Base-by-base conservation (phyloP, 2,888 invertebrate species). In the Limnephilus lunatus region DNA sequence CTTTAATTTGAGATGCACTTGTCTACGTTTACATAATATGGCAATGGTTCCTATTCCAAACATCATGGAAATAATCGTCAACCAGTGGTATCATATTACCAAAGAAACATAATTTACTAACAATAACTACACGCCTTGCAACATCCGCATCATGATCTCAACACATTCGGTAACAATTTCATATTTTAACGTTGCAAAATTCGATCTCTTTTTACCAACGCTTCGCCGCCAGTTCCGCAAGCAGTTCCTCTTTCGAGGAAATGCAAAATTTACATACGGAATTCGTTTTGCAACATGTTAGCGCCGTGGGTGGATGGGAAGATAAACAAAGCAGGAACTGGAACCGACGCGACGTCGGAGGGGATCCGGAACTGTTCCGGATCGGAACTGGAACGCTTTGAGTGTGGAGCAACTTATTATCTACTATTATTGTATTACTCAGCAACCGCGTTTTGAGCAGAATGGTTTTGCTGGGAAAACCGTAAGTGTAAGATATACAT, bases 271-370 rank as follows among this genome's bases (percentile, higher is more conserved):
- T 83, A 83, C 83, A 83, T 35, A 83, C 83, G 19, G 35, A 83
- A 83, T 83, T 35, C 83, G 39, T 39, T 83, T 39, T 4, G 83
- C 35, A 83, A 83, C 83, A 83, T 83, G 83, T 83, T 83, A 83
- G 19, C 35, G 83, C 35, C 39, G 35, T 83, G n/a, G 39, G 68
- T 68, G 68, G 35, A 83, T 83, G 83, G 83, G 83, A 68, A 83
- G 83, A 83, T 35, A 83, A 83, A 83, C 83, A 83, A 83, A 83
- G 35, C 83, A 11, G 39, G 68, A 68, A 68, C 68, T 25, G 68
- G 68, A 68, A 68, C 68, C 68, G 68, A 25, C 68, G 68, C 68
- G 68, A 25, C 68, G 68, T 68, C 68, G 68, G 68, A 68, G 53
- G 3, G 53, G 53, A 53, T 25, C 68, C 25, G 68, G 68, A 68